These are phyloP conservation scores for Pelodytes ibericus DNA, from an alignment of 2,797 vertebrate species.

Conservation along the genomic window DNA sequence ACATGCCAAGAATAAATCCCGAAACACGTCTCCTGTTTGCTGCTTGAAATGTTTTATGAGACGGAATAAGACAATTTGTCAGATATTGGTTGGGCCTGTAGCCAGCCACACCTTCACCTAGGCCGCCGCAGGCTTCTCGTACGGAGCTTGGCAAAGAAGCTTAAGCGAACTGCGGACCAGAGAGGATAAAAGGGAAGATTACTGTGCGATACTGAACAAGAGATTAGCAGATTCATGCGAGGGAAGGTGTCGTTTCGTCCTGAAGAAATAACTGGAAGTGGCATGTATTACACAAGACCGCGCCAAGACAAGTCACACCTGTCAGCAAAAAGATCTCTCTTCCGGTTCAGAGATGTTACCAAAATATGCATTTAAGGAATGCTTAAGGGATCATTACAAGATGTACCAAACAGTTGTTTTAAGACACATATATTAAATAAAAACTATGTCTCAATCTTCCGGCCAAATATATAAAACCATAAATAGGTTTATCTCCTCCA, in stretches of 20 bases:
- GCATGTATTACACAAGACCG: slow-evolving; percentile 54
- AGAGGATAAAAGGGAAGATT: slow-evolving; percentile 68
- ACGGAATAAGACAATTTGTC: slow-evolving; percentile 50
- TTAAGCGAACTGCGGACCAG: slow-evolving; percentile 58
- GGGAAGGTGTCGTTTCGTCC: slow-evolving; percentile 58
- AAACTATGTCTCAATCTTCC: background rate
- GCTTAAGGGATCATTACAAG: slow-evolving; percentile 19
- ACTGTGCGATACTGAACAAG: slow-evolving; percentile 63
- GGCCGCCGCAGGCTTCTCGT: slow-evolving; percentile 55
- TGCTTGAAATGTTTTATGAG: slow-evolving; percentile 43
- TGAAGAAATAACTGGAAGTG: slow-evolving; percentile 59
- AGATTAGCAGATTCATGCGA: slow-evolving; percentile 61
- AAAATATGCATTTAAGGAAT: background rate
- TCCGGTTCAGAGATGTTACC: slow-evolving; percentile 38
- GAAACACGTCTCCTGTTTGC: slow-evolving; percentile 34
- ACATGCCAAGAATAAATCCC: slow-evolving; percentile 40
- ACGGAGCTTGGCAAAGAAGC: slow-evolving; percentile 54
- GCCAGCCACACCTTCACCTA: slow-evolving; percentile 61
- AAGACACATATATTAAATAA: background rate
- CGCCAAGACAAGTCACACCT: slow-evolving; percentile 49
- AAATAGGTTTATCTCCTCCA: background rate
- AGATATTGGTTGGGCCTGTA: slow-evolving; percentile 42
- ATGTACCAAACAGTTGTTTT: background rate
- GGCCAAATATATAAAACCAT: too few species aligned
- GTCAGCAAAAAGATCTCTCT: slow-evolving; percentile 52